Evolutionary conservation across 2,797 vertebrate species (phyloP).

Genomic region (Sylvilagus floridanus): DNA sequence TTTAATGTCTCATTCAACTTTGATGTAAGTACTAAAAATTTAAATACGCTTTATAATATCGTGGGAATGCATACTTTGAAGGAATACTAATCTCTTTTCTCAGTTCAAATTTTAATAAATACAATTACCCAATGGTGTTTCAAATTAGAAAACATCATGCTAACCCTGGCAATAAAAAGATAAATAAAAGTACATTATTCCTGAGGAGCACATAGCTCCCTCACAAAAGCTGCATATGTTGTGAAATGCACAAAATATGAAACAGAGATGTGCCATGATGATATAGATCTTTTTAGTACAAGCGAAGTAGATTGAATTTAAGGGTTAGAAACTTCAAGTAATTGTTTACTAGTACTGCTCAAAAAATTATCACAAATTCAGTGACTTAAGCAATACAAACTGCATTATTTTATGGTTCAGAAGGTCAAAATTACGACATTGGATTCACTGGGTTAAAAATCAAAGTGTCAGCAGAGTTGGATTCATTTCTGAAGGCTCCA

Average conservation of each 20-base stretch:
- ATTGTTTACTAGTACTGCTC: background rate
- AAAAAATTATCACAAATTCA: background rate
- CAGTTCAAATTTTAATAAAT: background rate
- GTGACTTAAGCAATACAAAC: background rate
- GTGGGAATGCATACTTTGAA: background rate
- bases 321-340: background rate
- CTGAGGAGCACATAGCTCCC: background rate
- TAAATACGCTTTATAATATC: background rate
- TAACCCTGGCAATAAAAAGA: background rate
- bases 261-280: background rate
- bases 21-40: background rate
- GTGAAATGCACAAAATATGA: background rate
- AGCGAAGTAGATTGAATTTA: background rate
- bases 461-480: accelerated
- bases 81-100: background rate
- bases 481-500: background rate
- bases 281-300: accelerated
- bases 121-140: background rate
- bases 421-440: background rate
- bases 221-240: background rate
- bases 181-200: background rate
- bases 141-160: background rate
- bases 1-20: background rate
- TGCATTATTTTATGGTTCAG: background rate
- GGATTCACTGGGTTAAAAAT: background rate